These are phyloP conservation scores for Alectura lathami DNA, from an alignment of 2,113 vertebrate genomes.

Conservation along the genomic window DNA sequence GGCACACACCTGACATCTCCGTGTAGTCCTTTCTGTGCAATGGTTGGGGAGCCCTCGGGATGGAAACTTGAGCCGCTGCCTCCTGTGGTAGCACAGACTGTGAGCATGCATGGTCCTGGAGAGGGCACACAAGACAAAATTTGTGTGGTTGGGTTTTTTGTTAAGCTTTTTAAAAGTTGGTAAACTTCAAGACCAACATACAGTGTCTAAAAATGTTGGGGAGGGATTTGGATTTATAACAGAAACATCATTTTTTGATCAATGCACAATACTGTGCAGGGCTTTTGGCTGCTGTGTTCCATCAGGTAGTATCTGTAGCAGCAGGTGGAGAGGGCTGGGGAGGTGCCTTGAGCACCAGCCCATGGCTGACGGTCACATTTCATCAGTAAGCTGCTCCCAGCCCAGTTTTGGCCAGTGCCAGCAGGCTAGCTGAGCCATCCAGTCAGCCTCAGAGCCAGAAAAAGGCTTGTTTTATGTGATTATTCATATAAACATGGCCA, in stretches of 20 bases:
- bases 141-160: background rate
- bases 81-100: fast-evolving
- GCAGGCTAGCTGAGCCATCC: background rate
- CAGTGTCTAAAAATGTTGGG: background rate
- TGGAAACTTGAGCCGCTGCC: background rate
- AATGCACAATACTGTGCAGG: fast-evolving
- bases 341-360: background rate
- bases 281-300: background rate
- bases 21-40: background rate
- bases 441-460: background rate
- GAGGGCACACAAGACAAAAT: background rate
- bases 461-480: background rate
- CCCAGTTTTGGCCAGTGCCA: background rate
- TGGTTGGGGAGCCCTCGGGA: background rate
- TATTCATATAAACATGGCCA: background rate
- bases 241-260: fast-evolving
- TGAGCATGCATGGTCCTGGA: background rate
- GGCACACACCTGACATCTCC: fast-evolving
- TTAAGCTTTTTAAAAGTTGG: background rate
- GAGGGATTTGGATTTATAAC: background rate
- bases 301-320: background rate
- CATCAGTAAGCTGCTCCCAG: background rate
- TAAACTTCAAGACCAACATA: background rate
- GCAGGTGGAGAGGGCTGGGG: background rate
- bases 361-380: background rate